These are phyloP conservation scores for Moxostoma hubbsi DNA, from an alignment of 2,797 vertebrate genomes.

Conservation along the genomic window DNA sequence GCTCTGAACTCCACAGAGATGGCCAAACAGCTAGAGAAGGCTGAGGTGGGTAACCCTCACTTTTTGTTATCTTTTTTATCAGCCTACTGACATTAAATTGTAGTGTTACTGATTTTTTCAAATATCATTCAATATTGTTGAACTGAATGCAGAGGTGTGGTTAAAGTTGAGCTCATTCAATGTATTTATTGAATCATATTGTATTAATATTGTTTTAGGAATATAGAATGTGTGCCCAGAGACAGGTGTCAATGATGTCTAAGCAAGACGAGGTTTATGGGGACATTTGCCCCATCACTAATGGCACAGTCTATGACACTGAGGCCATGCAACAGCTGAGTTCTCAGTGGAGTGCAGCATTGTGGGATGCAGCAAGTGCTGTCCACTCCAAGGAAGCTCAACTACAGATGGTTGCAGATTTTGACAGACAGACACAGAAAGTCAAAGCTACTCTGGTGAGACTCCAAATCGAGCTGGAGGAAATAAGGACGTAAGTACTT, in stretches of 20 bases:
- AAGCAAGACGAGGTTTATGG: conserved; percentile 58
- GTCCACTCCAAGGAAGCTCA: conserved; percentile 81
- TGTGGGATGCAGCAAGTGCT: conserved; percentile 76
- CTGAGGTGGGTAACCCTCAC: conserved; percentile 79
- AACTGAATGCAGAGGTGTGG: too few species aligned
- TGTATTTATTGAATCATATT: conserved; percentile 28
- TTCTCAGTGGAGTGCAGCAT: conserved; percentile 74
- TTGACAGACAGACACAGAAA: conserved; percentile 72
- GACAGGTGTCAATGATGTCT: conserved; percentile 70
- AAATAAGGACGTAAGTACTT: conserved; percentile 81
- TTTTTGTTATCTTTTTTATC: background rate
- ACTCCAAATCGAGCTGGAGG: conserved; percentile 77
- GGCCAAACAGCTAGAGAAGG: conserved; percentile 83
- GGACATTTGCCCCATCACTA: conserved; percentile 15
- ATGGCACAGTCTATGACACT: conserved; percentile 43
- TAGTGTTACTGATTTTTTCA: too few species aligned
- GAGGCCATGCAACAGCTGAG: conserved; percentile 50
- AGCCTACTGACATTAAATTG: background rate
- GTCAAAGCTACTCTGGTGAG: conserved; percentile 72
- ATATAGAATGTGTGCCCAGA: conserved; percentile 70
- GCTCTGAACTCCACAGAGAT: conserved; percentile 79
- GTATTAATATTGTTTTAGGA: conserved; percentile 67
- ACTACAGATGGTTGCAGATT: conserved; percentile 76
- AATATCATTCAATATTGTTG: background rate
- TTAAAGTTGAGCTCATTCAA: background rate